Evolutionary conservation across 2,797 vertebrate genomes (phyloP), one percentile per base, ranked within the genome.

Genomic region (Smutsia gigantea): DNA sequence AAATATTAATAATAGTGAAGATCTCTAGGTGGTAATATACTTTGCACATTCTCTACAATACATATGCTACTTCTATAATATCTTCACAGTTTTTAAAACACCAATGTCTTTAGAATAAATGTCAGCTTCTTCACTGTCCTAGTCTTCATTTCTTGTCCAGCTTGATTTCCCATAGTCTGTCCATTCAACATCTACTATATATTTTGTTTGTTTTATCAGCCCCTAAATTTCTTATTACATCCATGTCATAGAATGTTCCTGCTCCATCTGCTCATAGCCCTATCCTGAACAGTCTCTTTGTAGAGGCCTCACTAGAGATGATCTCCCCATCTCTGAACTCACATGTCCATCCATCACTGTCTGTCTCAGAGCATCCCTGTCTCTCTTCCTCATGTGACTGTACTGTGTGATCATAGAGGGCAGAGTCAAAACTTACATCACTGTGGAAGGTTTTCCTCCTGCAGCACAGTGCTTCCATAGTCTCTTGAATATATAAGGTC

Each of bases 41-140:
- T 91, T 31, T 63, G 13, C 14, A 87, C 23, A 0, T n/a, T 90
- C 96, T 75, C 37, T 86, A 59, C 53, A 31, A 46, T 72, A 7
- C 15, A 23, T 71, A 77, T 14, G 0, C 12, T 69, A 17, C 61
- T 84, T 74, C 27, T 83, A 17, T 1, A 55, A 53, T 55, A 78
- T 69, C 61, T 68, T 37, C 13, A 29, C 21, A 37, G 63, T 37
- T 83, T 74, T 27, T 18, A 4, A 78, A 85, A 66, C 31, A 34
- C 13, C 17, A 74, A 0, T 34, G 17, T 13, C 61, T 75, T 95
- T 63, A 79, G 46, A 79, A 69, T 31, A 71, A 42, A 57, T 15
- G n/a, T 39, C 63, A 63, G 23, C 53, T 63, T 8, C 15, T 81
- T 68, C 21, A 21, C 4, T 11, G 7, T 69, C 6, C 0, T 53